Evolutionary conservation across 1,140 invertebrate genomes (phyloP), one percentile per base, ranked within the genome.

Genomic region (Caerostris extrusa): DNA sequence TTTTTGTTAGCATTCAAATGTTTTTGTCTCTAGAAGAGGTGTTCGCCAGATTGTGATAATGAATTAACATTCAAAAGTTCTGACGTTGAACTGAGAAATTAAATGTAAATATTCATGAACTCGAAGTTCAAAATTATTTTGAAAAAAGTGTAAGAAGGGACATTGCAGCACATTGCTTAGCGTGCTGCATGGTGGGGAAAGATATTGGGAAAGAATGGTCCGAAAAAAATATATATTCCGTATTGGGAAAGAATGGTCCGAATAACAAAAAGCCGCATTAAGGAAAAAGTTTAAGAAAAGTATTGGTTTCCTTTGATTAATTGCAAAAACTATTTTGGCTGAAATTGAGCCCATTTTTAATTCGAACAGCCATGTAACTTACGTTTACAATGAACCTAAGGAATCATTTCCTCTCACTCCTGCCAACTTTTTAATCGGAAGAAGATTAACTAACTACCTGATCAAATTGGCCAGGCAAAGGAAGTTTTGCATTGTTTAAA

Each of bases 81-180:
- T 17, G 53, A 6, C 12, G n/a, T n/a, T 4, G 82, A 85, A 5
- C 34, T 57, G 12, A 56, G 55, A 58, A n/a, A 85, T 3, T 85
- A 12, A 6, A 50, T 17, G 57, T 34, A 34, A 56, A 17, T n/a
- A 85, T 6, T 85, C 8, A n/a, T n/a, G 57, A 85, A 5, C 10
- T 50, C 17, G 2, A 85, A 85, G 53, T 85, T 85, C 34, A 4
- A 56, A 17, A 57, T 53, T 55, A 56, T 58, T 85, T 85, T 85
- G 53, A 14, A 58, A 50, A 10, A 14, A 17, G 77, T 4, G 55
- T 91, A 34, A 1, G n/a, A n/a, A n/a, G n/a, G n/a, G n/a, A n/a
- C n/a, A 8, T 87, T 77, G 90, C 87, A 86, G 53, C 6, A 87
- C 61, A 91, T 91, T n/a, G 77, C 64, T 3, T n/a, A 77, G 53